Evolutionary conservation across 1,140 invertebrate genomes (phyloP).

Genomic region (Orius insidiosus): DNA sequence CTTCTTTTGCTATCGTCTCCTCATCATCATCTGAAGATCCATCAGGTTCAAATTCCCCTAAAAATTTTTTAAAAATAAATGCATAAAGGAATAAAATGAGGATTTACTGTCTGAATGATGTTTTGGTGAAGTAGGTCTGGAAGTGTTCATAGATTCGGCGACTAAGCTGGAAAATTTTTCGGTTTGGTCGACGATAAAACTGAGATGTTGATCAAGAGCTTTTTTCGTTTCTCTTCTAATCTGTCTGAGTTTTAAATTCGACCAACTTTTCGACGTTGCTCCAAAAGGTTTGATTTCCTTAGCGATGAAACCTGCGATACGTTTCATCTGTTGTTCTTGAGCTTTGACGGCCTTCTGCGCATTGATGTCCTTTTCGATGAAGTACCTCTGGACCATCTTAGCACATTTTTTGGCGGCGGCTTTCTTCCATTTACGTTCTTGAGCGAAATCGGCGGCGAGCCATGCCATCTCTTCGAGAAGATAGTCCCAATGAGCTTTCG

Average conservation of each 20-base stretch:
- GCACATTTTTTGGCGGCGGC: conserved; percentile 83
- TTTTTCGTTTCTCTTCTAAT: conserved; percentile 90
- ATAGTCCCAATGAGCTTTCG: conserved; percentile 98
- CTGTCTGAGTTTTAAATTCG: conserved; percentile 84
- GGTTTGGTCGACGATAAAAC: conserved; percentile 96
- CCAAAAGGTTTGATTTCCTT: conserved; percentile 95
- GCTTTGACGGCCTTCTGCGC: conserved; percentile 82
- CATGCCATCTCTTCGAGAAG: conserved; percentile 96
- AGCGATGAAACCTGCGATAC: conserved; percentile 76
- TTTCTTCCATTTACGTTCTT: conserved; percentile 96
- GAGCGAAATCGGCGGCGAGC: conserved; percentile 92
- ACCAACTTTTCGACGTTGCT: conserved; percentile 90
- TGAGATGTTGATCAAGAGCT: conserved; percentile 90
- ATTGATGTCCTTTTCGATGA: conserved; percentile 80
- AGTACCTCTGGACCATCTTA: conserved; percentile 87
- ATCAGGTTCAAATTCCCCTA: conserved; percentile 66
- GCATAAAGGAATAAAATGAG: no score
- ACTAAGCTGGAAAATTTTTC: conserved; percentile 90
- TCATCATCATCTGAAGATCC: conserved; percentile 78
- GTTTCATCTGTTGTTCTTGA: conserved; percentile 67
- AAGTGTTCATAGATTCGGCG: conserved; percentile 60
- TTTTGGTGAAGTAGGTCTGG: conserved; percentile 26
- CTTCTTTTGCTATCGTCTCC: conserved; percentile 85
- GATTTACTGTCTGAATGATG: conserved; percentile 31
- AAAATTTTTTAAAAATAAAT: no score